Conservation (phyloP, 2,797 vertebrate species). For the Yasuhikotakia modesta region DNA sequence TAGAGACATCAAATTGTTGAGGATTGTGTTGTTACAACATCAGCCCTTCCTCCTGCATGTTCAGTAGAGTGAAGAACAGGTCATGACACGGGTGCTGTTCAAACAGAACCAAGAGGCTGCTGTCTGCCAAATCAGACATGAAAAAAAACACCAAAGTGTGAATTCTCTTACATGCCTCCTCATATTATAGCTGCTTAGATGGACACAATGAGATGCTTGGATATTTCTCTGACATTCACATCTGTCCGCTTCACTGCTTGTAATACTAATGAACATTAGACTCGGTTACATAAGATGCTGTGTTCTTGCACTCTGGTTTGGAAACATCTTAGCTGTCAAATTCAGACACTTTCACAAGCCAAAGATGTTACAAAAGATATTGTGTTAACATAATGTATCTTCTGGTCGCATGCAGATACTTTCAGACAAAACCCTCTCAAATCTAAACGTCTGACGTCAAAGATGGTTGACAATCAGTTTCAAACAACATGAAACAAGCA, state of each 20-base stretch:
- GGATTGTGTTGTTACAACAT: slow-evolving; percentile 22
- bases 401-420: background rate
- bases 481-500: slow-evolving; percentile 30
- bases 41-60: slow-evolving; percentile 30
- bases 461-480: slow-evolving; percentile 31
- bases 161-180: slow-evolving; percentile 5
- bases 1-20: too few species aligned
- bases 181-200: background rate
- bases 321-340: background rate
- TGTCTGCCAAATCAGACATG: slow-evolving; percentile 34
- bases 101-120: background rate
- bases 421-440: background rate
- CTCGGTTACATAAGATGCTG: background rate
- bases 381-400: background rate
- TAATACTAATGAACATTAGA: background rate
- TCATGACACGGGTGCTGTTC: slow-evolving; percentile 21
- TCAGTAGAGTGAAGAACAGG: slow-evolving; percentile 13
- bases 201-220: background rate
- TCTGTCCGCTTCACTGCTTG: background rate
- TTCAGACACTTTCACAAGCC: slow-evolving; percentile 2
- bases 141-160: slow-evolving; percentile 16
- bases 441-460: background rate
- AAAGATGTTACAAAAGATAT: background rate
- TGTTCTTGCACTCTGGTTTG: background rate
- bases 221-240: background rate